Base-by-base conservation (phyloP, 2,797 vertebrate species). In the Emydoidea blandingii region DNA sequence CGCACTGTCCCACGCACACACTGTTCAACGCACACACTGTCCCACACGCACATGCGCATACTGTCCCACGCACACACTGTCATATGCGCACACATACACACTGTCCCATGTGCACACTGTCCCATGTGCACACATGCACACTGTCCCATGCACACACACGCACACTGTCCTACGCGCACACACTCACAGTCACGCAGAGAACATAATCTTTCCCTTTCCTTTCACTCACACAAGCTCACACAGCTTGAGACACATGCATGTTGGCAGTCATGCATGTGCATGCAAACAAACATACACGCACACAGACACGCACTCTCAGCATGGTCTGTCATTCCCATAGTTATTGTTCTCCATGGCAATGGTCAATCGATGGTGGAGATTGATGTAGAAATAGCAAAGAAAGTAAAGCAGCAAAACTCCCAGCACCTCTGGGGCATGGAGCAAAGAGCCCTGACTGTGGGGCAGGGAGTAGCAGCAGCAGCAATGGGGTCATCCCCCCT, bases 351-450 rank as follows among this genome's bases (percentile, higher is more conserved):
- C 52, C 62, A 4, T 18, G 79, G 78, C 10, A 65, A 56, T 91
- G 82, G 94, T 92, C 85, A 94, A 96, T 96, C 94, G 88, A 94
- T 95, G 94, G 44, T 44, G 91, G 96, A 93, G 94, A 93, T 85
- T 50, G 95, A 87, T 83, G 94, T 94, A 96, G 96, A 96, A 96
- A 96, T 96, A 96, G 92, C 81, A 1, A 3, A 1, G 31, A 80
- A 23, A 10, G 79, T 74, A 84, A 76, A 23, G 56, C 12, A 21
- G 12, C 15, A 9, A 68, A 68, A 31, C 1, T 53, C 44, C 53
- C 83, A n/a, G 34, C 34, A 68, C 34, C 34, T 37, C 18, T 68
- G 62, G n/a, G n/a, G 62, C 18, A n/a, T n/a, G 2, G 34, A 15
- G 34, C 34, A n/a, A 62, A 62, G 34, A 65, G 14, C 15, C n/a